Conservation (phyloP, 1,140 invertebrate species). For the Pseudomyrmex cubaensis region DNA sequence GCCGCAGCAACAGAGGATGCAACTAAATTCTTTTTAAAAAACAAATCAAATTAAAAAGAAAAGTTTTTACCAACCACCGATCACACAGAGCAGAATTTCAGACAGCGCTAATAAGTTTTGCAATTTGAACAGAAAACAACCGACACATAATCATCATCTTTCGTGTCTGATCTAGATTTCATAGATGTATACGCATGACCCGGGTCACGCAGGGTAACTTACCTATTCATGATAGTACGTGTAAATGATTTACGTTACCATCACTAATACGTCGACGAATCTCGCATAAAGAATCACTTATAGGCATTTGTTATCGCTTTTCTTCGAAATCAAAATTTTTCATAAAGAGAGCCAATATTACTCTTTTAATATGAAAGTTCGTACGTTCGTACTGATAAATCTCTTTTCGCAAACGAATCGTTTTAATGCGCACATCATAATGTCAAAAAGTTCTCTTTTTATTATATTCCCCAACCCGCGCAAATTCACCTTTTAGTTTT, state of each 20-base stretch:
- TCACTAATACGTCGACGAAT: neutral
- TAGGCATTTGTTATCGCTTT: neutral
- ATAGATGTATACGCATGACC: constrained; percentile 74
- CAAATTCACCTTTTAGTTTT: constrained; percentile 32
- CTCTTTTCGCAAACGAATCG: neutral
- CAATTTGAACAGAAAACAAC: constrained; percentile 38
- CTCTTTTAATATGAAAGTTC: neutral
- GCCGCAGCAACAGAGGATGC: constrained; percentile 1
- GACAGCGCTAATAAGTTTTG: constrained; percentile 48
- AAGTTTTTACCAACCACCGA: constrained; percentile 55
- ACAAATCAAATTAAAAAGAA: neutral
- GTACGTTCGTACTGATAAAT: neutral
- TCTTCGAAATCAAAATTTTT: neutral
- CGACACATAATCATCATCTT: constrained; percentile 29
- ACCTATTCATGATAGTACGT: constrained; percentile 65
- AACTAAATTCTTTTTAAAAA: constrained; percentile 31
- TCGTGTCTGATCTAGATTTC: constrained; percentile 61
- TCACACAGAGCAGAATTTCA: constrained; percentile 43
- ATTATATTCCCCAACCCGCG: constrained; percentile 2
- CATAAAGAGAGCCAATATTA: too few species aligned
- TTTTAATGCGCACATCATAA: neutral
- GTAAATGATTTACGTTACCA: constrained; percentile 47
- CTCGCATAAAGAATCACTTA: neutral
- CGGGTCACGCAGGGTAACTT: constrained; percentile 84
- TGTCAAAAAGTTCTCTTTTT: constrained; percentile 16